Base-by-base conservation (phyloP, 2,888 invertebrate species). In the Subacronicta megacephala region DNA sequence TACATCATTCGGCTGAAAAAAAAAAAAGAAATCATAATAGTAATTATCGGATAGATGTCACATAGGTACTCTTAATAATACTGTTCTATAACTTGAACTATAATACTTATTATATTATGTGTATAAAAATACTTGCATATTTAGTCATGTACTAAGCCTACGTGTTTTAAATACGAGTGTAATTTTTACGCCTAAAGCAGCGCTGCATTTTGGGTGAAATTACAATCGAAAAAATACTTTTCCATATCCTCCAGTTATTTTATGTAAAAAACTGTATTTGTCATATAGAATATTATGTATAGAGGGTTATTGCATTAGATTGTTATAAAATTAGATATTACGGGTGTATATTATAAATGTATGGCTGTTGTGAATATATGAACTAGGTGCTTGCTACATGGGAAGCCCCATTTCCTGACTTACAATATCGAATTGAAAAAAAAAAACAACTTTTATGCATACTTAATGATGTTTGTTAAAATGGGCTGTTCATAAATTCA, bases 251-350 rank as follows among this genome's bases (percentile, higher is more conserved):
- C 75, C 71, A 72, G 62, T 82, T 81, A 75, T 76, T 65, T 77
- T 77, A 75, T 82, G 79, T 82, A 75, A 73, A n/a, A 80, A 83
- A 78, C 66, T 75, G 67, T 75, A 80, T 78, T 76, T 75, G 78
- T 78, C 77, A 72, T 75, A 81, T 75, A 76, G 74, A 62, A 54
- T 73, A 73, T 63, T 58, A 77, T 81, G 78, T 85, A 87, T 84
- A 87, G 83, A 77, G 77, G 84, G 80, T 87, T 88, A 85, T 78
- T 67, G 75, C 80, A 80, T 83, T 90, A 89, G 85, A 89, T 87
- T 85, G 89, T 91, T 91, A 85, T 85, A 69, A 80, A 85, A 79
- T 83, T 88, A 87, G 85, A 74, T 77, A 79, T 87, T 87, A 90
- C 84, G 84, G 82, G 82, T 89, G 88, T 88, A 84, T 82, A 85